Evolutionary conservation across 2,888 invertebrate species (phyloP), one percentile per base, ranked within the genome.

Genomic region (Gastracanthus pulcherrimus): DNA sequence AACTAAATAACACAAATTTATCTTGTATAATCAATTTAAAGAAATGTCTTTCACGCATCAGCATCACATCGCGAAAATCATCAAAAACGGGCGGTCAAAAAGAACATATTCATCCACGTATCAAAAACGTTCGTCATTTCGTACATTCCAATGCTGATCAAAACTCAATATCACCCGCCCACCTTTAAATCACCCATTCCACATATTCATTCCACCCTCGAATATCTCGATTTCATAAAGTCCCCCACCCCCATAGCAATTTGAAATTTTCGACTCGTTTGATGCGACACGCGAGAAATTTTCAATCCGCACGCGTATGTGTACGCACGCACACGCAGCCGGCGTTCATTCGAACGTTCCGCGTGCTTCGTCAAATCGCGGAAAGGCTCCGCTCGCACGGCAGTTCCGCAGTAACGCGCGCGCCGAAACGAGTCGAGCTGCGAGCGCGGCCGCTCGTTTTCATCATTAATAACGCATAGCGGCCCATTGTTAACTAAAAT

Each of bases 181-280:
- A 11, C 2, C 51, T 51, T 19, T 51, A 51, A 51, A 51, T 51
- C 51, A 51, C 26, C 3, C 16, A 23, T 2, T 9, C 48, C 23
- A 11, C 11, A n/a, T 55, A 55, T 55, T 13, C 26, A 55, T 55
- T 55, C 51, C 23, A 55, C 11, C 26, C 23, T 55, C 51, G 26
- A 19, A 9, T 55, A 55, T 55, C 51, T 55, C 51, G 26, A 55
- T 55, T 55, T 26, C 11, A 26, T 26, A n/a, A 55, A 55, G 51
- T 55, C 13, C n/a, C n/a, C n/a, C n/a, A n/a, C n/a, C n/a, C n/a
- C n/a, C n/a, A 19, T 9, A 7, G 9, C 9, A 2, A 55, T 55
- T 23, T 26, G 51, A 26, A 55, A 55, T 55, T 55, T 55, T 55
- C 51, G 51, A 55, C 26, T 55, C 51, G 55, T 55, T 55, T 55